Evolutionary conservation across 2,797 vertebrate species (phyloP).

Genomic region (Uromys caudimaculatus): DNA sequence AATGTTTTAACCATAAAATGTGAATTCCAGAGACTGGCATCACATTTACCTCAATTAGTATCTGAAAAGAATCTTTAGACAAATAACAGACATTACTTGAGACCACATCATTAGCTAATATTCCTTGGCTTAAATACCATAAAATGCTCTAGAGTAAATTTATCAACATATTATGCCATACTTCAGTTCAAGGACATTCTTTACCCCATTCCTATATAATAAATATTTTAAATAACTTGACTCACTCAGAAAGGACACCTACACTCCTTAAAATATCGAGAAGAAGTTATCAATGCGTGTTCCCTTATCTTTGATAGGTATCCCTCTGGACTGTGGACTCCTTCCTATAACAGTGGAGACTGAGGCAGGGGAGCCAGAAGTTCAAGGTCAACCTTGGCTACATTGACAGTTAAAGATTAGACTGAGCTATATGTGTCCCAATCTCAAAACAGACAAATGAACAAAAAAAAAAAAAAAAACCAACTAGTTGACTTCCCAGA

Average conservation of each 20-base stretch:
- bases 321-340: too few relatives aligned
- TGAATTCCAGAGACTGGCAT: slow-evolving; percentile 6
- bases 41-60: not conserved
- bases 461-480: not conserved
- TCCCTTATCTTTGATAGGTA: rapidly evolving
- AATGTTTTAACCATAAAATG: not conserved
- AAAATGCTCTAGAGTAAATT: not conserved
- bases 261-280: not conserved
- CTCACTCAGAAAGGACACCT: not conserved
- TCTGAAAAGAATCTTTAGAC: not conserved
- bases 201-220: not conserved
- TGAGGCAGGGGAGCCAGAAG: not conserved
- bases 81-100: not conserved
- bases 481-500: not conserved
- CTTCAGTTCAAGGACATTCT: not conserved
- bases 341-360: not conserved
- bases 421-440: not conserved
- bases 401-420: not conserved
- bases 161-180: not conserved
- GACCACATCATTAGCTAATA: not conserved
- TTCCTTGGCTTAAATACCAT: not conserved
- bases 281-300: not conserved
- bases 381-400: not conserved
- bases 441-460: not conserved
- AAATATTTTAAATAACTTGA: not conserved